Conservation (phyloP, 1,140 invertebrate genomes). For the Sycophaga agraensis region DNA sequence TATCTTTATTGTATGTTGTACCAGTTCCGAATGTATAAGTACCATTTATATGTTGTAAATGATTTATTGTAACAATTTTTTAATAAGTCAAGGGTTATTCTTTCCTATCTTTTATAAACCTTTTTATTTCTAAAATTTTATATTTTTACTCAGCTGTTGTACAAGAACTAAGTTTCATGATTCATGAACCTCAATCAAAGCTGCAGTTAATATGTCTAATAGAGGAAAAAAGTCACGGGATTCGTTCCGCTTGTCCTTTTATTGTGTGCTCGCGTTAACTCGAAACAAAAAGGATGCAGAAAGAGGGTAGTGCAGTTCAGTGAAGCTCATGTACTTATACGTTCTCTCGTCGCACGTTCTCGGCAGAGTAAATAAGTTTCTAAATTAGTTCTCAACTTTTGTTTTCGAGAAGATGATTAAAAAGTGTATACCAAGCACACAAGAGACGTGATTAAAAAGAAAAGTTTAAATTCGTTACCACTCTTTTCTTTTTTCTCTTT, state of each 20-base stretch:
- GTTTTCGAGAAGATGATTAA: background rate
- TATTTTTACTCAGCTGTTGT: too few relatives aligned
- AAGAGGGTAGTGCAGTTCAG: too few relatives aligned
- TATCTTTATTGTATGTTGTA: too few relatives aligned
- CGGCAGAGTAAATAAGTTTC: constrained; percentile 1
- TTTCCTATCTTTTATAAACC: too few relatives aligned
- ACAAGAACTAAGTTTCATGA: background rate
- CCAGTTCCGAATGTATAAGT: too few relatives aligned
- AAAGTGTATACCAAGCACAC: background rate
- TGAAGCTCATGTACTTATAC: background rate
- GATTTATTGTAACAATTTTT: too few relatives aligned
- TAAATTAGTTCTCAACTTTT: constrained; percentile 11
- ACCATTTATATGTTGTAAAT: too few relatives aligned
- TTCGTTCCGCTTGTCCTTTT: background rate
- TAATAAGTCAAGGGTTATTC: too few relatives aligned
- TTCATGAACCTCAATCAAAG: background rate
- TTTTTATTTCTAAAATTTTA: too few relatives aligned
- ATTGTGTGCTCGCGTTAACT: background rate
- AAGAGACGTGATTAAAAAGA: background rate
- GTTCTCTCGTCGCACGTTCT: too few relatives aligned
- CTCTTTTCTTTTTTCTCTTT: background rate
- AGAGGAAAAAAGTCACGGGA: background rate
- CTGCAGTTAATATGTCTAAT: background rate
- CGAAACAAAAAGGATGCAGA: background rate
- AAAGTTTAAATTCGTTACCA: background rate